phyloP scores from a whole-genome alignment of 2,113 vertebrate genomes.

The Mesocricetus auratus region DNA sequence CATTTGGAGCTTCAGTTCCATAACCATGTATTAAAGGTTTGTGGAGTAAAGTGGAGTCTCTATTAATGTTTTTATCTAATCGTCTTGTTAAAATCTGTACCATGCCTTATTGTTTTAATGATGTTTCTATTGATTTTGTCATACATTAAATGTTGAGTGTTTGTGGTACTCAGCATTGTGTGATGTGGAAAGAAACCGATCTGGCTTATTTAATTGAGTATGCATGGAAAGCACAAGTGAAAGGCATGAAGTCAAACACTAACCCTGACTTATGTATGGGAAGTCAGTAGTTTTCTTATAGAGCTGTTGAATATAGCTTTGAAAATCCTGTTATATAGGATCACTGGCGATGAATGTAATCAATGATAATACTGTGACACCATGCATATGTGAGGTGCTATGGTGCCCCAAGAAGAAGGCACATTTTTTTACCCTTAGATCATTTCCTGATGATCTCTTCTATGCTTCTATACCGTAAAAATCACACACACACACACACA shows the following conservation, averaged over 20 bases:
- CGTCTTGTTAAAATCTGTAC: conserved; percentile 46
- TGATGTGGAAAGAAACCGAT: conserved; percentile 33
- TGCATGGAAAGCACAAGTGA: conserved; percentile 4
- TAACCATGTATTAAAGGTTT: neutral
- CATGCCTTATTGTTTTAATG: neutral
- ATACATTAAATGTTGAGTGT: neutral
- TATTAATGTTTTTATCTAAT: neutral
- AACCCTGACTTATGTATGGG: neutral
- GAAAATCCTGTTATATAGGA: neutral
- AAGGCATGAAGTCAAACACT: conserved; percentile 28
- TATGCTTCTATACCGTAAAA: neutral
- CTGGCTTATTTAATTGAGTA: neutral
- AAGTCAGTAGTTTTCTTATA: neutral
- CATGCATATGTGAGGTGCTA: neutral
- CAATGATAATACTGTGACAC: conserved; percentile 6
- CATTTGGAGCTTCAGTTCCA: conserved; percentile 17
- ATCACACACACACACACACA: no score
- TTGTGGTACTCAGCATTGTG: neutral
- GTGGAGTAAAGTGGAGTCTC: conserved; percentile 20
- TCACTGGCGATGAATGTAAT: neutral
- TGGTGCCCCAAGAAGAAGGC: neutral
- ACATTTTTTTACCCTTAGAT: neutral
- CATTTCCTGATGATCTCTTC: conserved; percentile 18
- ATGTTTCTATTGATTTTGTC: neutral
- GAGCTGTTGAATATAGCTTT: conserved; percentile 1